phyloP scores from a whole-genome alignment of 1,140 invertebrate genomes.

The Subanguina moxae region DNA sequence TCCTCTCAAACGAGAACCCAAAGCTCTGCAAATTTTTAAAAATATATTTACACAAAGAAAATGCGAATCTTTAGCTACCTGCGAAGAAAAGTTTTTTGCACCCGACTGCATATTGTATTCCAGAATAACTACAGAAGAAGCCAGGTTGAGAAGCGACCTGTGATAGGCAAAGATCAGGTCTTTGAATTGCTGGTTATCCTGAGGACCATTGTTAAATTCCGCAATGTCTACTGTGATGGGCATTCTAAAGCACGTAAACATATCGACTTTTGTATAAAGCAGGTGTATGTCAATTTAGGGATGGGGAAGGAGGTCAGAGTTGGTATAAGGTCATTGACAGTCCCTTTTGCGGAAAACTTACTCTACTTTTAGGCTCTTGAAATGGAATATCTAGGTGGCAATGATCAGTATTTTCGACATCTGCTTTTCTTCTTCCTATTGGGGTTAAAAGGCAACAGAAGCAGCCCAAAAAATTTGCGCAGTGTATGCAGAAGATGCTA shows the following conservation, averaged over 20 bases:
- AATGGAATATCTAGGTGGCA: too few species aligned
- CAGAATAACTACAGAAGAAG: constrained; percentile 73
- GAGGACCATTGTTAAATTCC: constrained; percentile 70
- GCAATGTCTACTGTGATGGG: constrained; percentile 80
- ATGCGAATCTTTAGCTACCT: constrained; percentile 6
- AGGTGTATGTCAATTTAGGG: too few species aligned
- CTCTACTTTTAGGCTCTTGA: too few species aligned
- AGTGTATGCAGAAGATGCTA: too few species aligned
- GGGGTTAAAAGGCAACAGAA: too few species aligned
- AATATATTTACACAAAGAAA: neutral
- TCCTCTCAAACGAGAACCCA: constrained; percentile 30
- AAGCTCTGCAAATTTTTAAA: constrained; percentile 28
- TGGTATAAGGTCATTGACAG: too few species aligned
- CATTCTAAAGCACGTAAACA: constrained; percentile 42
- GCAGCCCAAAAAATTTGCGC: too few species aligned
- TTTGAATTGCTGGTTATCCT: constrained; percentile 33
- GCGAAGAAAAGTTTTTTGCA: constrained; percentile 38
- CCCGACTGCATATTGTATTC: constrained; percentile 67
- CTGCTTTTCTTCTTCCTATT: too few species aligned
- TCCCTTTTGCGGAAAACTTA: too few species aligned
- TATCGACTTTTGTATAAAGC: too few species aligned
- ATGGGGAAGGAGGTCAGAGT: too few species aligned
- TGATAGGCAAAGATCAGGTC: constrained; percentile 66
- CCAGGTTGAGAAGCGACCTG: constrained; percentile 72
- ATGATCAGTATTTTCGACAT: too few species aligned